Evolutionary conservation across 2,113 vertebrate species (phyloP).

Genomic region (Cryptoleucopteryx plumbea): DNA sequence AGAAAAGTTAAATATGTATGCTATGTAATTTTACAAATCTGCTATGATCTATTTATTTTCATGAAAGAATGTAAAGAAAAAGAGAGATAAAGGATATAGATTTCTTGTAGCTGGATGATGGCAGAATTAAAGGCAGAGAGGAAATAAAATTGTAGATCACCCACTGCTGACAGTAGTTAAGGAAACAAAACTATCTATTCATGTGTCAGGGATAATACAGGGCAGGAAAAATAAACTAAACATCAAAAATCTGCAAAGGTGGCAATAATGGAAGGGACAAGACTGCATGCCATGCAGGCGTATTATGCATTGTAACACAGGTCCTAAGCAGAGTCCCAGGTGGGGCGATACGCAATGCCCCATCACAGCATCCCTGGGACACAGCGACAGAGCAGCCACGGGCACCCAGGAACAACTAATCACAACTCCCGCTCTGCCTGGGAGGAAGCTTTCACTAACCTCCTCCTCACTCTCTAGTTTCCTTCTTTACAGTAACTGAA

Average conservation of each 20-base stretch:
- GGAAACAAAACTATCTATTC: not conserved
- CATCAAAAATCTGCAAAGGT: not conserved
- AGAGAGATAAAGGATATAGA: not conserved
- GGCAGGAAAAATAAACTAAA: not conserved
- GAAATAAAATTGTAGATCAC: not conserved
- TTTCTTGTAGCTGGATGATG: not conserved
- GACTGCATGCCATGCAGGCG: not conserved
- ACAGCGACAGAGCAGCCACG: fast-evolving
- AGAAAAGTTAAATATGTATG: not conserved
- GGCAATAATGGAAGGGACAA: not conserved
- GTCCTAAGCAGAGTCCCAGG: not conserved
- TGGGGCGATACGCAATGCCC: not conserved
- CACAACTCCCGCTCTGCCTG: not conserved
- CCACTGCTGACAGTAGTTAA: not conserved
- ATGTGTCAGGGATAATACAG: not conserved
- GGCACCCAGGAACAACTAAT: not conserved
- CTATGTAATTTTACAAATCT: not conserved
- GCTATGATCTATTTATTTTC: not conserved
- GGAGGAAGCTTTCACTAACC: not conserved
- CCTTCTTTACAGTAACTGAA: not conserved
- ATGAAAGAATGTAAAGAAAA: not conserved
- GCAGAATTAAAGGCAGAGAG: not conserved
- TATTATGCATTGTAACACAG: not conserved
- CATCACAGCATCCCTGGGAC: not conserved
- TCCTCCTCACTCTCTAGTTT: not conserved